These are phyloP conservation scores for Prosapia bicincta DNA, from an alignment of 2,888 invertebrate species.

Conservation along the genomic window DNA sequence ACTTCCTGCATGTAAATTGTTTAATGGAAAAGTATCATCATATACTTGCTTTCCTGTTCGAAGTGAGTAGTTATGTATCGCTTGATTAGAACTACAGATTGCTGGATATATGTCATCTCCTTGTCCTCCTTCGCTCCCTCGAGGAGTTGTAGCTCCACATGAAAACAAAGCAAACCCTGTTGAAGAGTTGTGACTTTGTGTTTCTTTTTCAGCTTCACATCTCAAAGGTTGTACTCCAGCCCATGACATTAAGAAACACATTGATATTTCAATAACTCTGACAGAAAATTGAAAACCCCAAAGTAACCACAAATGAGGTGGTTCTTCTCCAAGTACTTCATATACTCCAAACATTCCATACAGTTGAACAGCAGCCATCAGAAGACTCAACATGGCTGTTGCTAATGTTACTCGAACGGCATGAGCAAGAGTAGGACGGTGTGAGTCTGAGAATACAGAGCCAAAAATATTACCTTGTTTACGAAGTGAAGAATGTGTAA, in stretches of 20 bases:
- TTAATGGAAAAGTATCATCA: slow-evolving; percentile 60
- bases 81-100: slow-evolving; percentile 81
- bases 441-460: slow-evolving; percentile 48
- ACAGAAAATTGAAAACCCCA: slow-evolving; percentile 89
- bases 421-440: slow-evolving; percentile 61
- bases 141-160: slow-evolving; percentile 53
- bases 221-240: slow-evolving; percentile 64
- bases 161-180: slow-evolving; percentile 77
- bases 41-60: slow-evolving; percentile 74
- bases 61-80: slow-evolving; percentile 77
- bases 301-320: slow-evolving; percentile 70
- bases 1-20: slow-evolving; percentile 45
- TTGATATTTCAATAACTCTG: slow-evolving; percentile 80
- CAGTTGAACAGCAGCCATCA: slow-evolving; percentile 79
- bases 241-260: slow-evolving; percentile 81
- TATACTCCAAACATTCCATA: slow-evolving; percentile 51
- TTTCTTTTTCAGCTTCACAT: slow-evolving; percentile 66
- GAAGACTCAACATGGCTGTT: slow-evolving; percentile 77
- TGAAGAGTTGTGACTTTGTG: slow-evolving; percentile 37
- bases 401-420: slow-evolving; percentile 88
- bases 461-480: slow-evolving; percentile 45
- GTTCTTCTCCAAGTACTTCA: slow-evolving; percentile 45
- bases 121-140: slow-evolving; percentile 39
- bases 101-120: slow-evolving; percentile 82
- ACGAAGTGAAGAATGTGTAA: slow-evolving; percentile 54